Conservation (phyloP, 2,113 vertebrate genomes). For the Meleagris gallopavo region DNA sequence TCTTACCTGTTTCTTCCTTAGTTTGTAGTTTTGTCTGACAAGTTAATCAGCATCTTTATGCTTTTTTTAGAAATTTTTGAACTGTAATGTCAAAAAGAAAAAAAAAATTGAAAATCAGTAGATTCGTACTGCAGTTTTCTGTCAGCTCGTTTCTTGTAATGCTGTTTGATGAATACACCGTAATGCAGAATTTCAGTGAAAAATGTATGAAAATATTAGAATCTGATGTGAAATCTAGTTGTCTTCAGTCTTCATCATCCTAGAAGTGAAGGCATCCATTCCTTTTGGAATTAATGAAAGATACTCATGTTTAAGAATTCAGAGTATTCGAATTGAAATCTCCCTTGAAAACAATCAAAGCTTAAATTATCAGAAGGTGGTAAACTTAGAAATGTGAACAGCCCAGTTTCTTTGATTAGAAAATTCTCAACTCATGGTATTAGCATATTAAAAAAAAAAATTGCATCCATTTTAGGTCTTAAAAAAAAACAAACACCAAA, state of each 20-base stretch:
- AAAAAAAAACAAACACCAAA: neutral
- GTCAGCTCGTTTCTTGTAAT: neutral
- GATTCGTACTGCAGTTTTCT: neutral
- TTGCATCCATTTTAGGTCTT: neutral
- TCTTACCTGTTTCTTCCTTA: neutral
- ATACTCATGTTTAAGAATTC: neutral
- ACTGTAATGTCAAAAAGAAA: neutral
- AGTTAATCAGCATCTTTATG: neutral
- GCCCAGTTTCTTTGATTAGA: neutral
- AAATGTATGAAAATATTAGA: neutral
- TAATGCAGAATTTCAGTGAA: neutral
- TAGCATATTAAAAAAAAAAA: neutral
- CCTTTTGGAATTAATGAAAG: neutral
- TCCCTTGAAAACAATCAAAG: neutral
- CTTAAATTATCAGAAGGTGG: neutral
- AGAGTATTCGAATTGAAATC: neutral
- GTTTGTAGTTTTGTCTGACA: neutral
- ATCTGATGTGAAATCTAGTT: neutral
- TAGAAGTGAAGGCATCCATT: neutral
- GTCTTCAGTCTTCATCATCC: neutral
- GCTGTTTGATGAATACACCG: neutral
- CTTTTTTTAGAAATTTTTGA: neutral
- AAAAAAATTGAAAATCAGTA: neutral
- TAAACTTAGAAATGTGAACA: slow-evolving; percentile 16
- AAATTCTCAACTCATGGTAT: neutral